phyloP scores from a whole-genome alignment of 2,113 vertebrate species.

The Notiomystis cincta region DNA sequence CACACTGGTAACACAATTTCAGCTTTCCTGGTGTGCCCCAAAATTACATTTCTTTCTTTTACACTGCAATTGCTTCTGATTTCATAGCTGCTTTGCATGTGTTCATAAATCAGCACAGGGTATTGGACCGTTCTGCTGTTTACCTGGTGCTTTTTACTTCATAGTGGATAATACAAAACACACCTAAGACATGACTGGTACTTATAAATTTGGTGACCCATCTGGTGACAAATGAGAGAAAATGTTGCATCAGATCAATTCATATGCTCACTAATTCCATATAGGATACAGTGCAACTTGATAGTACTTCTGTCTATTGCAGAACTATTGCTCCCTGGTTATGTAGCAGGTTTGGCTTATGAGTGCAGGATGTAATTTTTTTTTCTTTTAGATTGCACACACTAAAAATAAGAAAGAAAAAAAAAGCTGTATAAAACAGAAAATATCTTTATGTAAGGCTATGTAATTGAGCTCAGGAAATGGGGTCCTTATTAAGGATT shows the following conservation, averaged over 20 bases:
- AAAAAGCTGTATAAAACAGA: neutral
- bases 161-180: neutral
- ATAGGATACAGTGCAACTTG: neutral
- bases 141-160: neutral
- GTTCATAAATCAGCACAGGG: neutral
- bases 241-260: neutral
- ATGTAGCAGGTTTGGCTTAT: neutral
- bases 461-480: neutral
- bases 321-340: neutral
- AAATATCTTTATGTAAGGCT: neutral
- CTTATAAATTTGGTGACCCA: neutral
- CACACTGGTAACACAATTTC: neutral
- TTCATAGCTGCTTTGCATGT: neutral
- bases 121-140: neutral
- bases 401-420: neutral
- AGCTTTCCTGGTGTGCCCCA: neutral
- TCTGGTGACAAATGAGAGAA: neutral
- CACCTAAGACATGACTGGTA: neutral
- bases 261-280: neutral
- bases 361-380: neutral
- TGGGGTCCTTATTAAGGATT: neutral
- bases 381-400: neutral
- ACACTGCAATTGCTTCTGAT: neutral
- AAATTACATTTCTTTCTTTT: neutral
- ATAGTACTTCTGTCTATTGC: neutral